Evolutionary conservation across 2,888 invertebrate genomes (phyloP), one percentile per base, ranked within the genome.

Genomic region (Pristionchus japonicus): DNA sequence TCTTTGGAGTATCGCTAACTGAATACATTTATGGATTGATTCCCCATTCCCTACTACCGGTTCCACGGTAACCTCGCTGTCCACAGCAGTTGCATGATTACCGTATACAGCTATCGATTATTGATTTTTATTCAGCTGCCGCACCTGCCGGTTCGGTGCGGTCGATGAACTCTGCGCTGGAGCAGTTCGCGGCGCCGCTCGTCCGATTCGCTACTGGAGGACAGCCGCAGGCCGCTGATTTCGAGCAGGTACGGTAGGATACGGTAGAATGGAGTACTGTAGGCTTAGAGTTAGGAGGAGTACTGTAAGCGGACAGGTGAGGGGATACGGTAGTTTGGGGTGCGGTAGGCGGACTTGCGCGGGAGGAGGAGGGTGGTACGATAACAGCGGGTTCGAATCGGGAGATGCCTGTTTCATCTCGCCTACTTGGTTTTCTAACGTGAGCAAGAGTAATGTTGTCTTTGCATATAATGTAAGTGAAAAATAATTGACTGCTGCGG

Each of bases 151-250:
- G 52, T 11, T 31, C 34, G 17, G 82, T 57, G 0, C 82, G 82
- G 52, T 49, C 82, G 52, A 83, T 83, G 82, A 83, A 83, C 52
- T 61, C 85, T n/a, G 85, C 85, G 40, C 17, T 85, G 13, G 85
- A 85, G 34, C 85, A 85, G 64, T 85, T 85, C n/a, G 47, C 85
- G 37, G 85, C 85, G 17, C 85, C 85, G 1, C 64, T 85, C 85
- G 64, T 85, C 1, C 40, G 85, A 31, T 64, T 85, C 43, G 85
- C 85, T 40, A 85, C 85, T 11, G 85, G 85, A 37, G 85, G 85
- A 37, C 61, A 85, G 47, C 61, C 85, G 40, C 85, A 85, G 43
- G 61, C 85, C n/a, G 85, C 85, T 31, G 85, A 85, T n/a, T 31
- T 85, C 17, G 85, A 85, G 43, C 85, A 85, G 64, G 52, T 82